phyloP scores from a whole-genome alignment of 2,888 invertebrate genomes.

The Orchesella flavescens region DNA sequence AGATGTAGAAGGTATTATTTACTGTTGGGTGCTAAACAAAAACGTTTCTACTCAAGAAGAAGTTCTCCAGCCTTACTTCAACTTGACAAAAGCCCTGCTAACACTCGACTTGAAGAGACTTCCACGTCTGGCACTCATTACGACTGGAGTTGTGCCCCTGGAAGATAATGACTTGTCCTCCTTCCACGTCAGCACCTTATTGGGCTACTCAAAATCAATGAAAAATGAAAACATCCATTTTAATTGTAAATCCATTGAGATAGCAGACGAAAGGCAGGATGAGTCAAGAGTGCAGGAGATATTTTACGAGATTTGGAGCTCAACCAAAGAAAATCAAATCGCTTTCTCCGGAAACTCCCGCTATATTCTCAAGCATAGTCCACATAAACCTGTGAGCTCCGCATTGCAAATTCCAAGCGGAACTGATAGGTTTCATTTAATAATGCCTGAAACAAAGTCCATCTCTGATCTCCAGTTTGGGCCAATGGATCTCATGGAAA shows the following conservation, averaged over 20 bases:
- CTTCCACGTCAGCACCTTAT: neutral
- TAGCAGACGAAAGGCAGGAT: neutral
- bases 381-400: neutral
- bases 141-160: neutral
- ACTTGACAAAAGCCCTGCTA: neutral
- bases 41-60: slow-evolving; percentile 8
- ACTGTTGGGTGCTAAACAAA: slow-evolving; percentile 25
- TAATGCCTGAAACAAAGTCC: neutral
- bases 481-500: neutral
- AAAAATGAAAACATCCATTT: slow-evolving; percentile 11
- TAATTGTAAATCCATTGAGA: slow-evolving; percentile 5
- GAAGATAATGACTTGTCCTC: neutral
- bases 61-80: slow-evolving; percentile 18
- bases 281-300: neutral
- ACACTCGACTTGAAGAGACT: neutral
- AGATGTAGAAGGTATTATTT: slow-evolving; percentile 15
- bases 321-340: neutral
- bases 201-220: slow-evolving; percentile 12
- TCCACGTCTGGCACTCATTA: neutral
- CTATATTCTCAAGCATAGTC: neutral
- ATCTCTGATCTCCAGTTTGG: slow-evolving; percentile 30
- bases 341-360: neutral
- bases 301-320: neutral
- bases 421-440: slow-evolving; percentile 15
- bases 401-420: neutral